Evolutionary conservation across 2,888 invertebrate genomes (phyloP), one percentile per base, ranked within the genome.

Genomic region (Dichetophora obliterata): DNA sequence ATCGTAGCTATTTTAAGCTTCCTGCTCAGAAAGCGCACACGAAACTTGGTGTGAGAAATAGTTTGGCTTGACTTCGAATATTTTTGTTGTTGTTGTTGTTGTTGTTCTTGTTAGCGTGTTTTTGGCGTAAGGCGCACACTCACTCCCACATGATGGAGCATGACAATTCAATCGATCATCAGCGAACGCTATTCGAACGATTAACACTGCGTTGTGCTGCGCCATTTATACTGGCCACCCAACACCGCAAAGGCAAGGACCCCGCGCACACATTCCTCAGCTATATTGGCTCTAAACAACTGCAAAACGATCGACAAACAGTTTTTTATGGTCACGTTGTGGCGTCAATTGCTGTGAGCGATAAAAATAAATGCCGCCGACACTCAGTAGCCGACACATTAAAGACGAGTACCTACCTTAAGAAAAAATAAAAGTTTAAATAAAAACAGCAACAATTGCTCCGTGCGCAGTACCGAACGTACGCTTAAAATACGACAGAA

Each of bases 1-100:
- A 77, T 77, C 66, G 77, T 48, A 61, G 27, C 69, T 78, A 79
- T 79, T 76, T 79, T 77, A 68, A 76, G 75, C 54, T 59, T 66
- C 68, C 71, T 73, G 61, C 74, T 50, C 16, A 48, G 75, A 75
- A 75, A 52, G 31, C 71, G 19, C 75, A 54, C 79, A 70, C 73
- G 50, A 74, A 50, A 65, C 34, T 76, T 48, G 52, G 43, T 43
- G 50, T 54, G 70, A 24, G 57, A 72, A 75, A n/a, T 63, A 24
- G 37, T 54, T 43, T 24, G 14, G 48, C 50, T 72, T 63, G 79
- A 69, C 48, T 31, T n/a, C 71, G 76, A 59, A 52, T 11, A 50
- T 22, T 3, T 57, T 16, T 34, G 11, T n/a, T 16, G 50, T 79
- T 77, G 48, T 37, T 65, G 75, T 34, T 57, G 70, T 16, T 34